Conservation (phyloP, 2,888 invertebrate genomes). For the Drepana falcataria region DNA sequence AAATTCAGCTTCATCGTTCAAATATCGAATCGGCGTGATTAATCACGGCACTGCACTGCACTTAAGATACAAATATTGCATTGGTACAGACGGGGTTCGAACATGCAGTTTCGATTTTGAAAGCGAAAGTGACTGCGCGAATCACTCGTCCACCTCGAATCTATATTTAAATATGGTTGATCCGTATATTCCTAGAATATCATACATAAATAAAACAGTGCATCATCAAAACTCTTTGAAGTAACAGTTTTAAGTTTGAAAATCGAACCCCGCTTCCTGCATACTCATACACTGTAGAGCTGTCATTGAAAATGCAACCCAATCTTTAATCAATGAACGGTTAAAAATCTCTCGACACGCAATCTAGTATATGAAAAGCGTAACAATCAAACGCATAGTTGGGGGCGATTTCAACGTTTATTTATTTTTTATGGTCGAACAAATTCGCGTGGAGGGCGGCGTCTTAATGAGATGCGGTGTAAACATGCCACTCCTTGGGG, state of each 20-base stretch:
- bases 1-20: no score
- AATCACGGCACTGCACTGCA: no score
- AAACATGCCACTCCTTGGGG: conserved; percentile 60
- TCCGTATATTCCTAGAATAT: no score
- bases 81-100: no score
- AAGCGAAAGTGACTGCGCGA: no score
- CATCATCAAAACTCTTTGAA: no score
- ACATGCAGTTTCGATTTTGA: no score
- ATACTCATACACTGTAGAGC: background rate
- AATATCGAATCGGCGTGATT: no score
- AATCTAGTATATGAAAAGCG: conserved; percentile 1
- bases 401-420: conserved; percentile 37
- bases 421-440: conserved; percentile 63
- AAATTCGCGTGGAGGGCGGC: conserved; percentile 37
- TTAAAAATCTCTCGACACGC: background rate
- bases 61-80: no score
- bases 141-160: no score
- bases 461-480: conserved; percentile 67
- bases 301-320: background rate
- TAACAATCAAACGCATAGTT: conserved; percentile 34
- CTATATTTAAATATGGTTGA: no score
- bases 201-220: no score
- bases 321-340: background rate
- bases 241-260: background rate
- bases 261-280: background rate